These are phyloP conservation scores for Drosophila takahashii DNA, from an alignment of 1,140 invertebrate genomes.

Conservation along the genomic window DNA sequence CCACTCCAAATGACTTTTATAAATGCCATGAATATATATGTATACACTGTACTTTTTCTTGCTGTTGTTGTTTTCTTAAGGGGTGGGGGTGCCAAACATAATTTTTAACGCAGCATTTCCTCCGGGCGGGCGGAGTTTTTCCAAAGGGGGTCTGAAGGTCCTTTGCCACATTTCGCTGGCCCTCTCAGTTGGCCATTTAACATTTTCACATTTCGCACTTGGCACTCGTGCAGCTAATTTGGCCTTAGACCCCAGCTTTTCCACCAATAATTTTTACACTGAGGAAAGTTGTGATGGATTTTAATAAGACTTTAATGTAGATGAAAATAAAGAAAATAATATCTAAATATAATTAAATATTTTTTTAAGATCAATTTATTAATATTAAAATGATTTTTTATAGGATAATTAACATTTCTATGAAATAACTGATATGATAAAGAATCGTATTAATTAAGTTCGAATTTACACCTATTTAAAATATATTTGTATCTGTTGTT, in stretches of 20 bases:
- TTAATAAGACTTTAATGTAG: too few species aligned
- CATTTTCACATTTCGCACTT: constrained; percentile 68
- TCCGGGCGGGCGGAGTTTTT: background rate
- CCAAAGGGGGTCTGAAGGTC: constrained; percentile 6
- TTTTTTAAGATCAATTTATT: too few species aligned
- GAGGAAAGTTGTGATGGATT: background rate
- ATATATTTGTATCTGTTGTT: too few species aligned
- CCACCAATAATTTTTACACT: background rate
- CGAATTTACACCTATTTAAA: too few species aligned
- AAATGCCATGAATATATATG: constrained; percentile 77
- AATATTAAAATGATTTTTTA: too few species aligned
- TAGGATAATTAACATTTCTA: too few species aligned
- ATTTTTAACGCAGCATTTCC: constrained; percentile 81
- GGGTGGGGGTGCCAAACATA: constrained; percentile 45
- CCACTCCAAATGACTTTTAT: constrained; percentile 76
- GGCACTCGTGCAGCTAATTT: constrained; percentile 74
- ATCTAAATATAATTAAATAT: too few species aligned
- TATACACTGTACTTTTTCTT: constrained; percentile 28
- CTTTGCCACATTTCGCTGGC: constrained; percentile 33
- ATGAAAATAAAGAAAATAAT: too few species aligned
- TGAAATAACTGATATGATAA: too few species aligned
- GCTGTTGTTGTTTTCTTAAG: constrained; percentile 35
- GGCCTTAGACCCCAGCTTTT: constrained; percentile 10
- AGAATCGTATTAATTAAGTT: too few species aligned
- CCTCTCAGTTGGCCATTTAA: constrained; percentile 63